phyloP scores from a whole-genome alignment of 1,140 invertebrate species.

The Ctenoplectra terminalis region DNA sequence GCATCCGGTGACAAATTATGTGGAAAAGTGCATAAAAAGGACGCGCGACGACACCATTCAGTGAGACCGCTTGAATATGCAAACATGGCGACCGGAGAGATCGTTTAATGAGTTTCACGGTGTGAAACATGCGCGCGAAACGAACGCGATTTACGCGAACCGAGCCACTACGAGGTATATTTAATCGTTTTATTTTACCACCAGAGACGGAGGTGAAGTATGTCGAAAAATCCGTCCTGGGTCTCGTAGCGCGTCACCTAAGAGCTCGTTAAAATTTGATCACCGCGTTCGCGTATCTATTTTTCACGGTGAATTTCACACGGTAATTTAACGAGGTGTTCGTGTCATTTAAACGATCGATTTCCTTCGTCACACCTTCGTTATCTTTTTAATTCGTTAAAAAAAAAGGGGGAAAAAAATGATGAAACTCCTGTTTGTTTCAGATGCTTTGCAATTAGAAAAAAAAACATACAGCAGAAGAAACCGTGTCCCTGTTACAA shows the following conservation, averaged over 20 bases:
- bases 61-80: constrained; percentile 51
- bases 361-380: neutral
- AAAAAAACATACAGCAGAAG: neutral
- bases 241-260: neutral
- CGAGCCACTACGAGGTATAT: constrained; percentile 39
- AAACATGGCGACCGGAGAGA: constrained; percentile 44
- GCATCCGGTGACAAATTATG: constrained; percentile 64
- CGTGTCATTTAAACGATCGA: neutral
- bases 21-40: constrained; percentile 62
- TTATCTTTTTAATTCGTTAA: too few species aligned
- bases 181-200: constrained; percentile 35
- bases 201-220: neutral
- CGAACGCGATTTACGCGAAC: constrained; percentile 53
- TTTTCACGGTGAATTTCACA: neutral
- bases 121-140: constrained; percentile 25
- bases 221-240: constrained; percentile 3
- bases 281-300: neutral
- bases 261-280: constrained; percentile 24
- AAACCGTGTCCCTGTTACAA: neutral
- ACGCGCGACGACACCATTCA: constrained; percentile 49
- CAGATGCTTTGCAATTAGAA: neutral
- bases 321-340: neutral
- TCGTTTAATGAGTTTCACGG: constrained; percentile 63
- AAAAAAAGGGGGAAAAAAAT: too few species aligned
- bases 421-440: neutral